Conservation (phyloP, 2,888 invertebrate genomes). For the Dynastes hyllus region DNA sequence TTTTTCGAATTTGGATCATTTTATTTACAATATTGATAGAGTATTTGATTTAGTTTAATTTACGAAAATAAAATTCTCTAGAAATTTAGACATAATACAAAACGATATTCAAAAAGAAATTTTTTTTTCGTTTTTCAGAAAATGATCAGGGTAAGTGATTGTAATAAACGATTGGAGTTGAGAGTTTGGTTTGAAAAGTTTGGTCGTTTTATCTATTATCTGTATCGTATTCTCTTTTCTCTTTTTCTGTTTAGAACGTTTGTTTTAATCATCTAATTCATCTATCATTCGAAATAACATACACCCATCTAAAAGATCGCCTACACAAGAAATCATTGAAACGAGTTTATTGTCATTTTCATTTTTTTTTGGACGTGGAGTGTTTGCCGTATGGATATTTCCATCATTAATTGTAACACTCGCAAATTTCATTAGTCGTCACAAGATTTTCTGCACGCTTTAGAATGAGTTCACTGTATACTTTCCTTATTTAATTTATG, state of each 20-base stretch:
- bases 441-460: not conserved
- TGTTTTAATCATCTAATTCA: not conserved
- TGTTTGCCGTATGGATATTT: no score
- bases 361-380: no score
- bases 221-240: conserved; percentile 9
- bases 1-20: not conserved
- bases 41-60: not conserved
- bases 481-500: no score
- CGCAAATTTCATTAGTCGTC: no score
- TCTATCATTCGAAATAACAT: not conserved
- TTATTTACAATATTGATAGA: not conserved
- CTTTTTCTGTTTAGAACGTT: not conserved
- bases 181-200: conserved; percentile 45
- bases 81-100: not conserved
- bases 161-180: conserved; percentile 1
- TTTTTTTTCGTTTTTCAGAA: conserved; percentile 69
- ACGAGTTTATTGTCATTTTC: no score
- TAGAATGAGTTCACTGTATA: no score
- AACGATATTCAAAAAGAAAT: conserved; percentile 27
- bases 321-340: no score
- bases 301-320: not conserved
- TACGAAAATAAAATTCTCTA: conserved; percentile 1
- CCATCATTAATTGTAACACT: no score
- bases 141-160: conserved; percentile 70
- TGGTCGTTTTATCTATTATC: conserved; percentile 8